Evolutionary conservation across 2,888 invertebrate genomes (phyloP), one percentile per base, ranked within the genome.

Genomic region (Parapristionchus giblindavisi): DNA sequence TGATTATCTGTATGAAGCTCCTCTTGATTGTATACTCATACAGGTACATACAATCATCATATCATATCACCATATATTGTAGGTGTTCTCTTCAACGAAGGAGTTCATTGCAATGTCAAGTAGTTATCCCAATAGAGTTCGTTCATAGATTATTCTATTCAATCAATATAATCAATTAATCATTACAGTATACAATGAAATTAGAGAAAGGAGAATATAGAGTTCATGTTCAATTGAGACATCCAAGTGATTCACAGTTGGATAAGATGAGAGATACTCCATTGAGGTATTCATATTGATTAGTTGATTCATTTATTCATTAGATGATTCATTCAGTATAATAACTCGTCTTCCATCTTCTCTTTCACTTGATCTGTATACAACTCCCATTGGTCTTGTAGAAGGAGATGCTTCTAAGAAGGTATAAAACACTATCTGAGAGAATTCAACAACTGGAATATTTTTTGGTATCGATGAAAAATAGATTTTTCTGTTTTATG

Each of bases 1-100:
- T 88, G 93, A 94, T 87, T 91, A 94, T 87, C 90, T 99, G 54
- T 99, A 99, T 89, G 98, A 99, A 89, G 94, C 93, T 0, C 96
- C 96, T 89, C 95, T 93, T 88, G 97, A 98, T 90, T 93, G 95
- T 8, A 96, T 98, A 89, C 91, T 98, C 89, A 97, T 97, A 96
- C 94, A 96, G 93, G 87, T 98, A 63, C 51, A 34, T 43, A 27
- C 32, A 29, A 24, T 40, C 43, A 51, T 60, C 36, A 27, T 52
- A 52, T 73, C 17, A 48, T 61, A 6, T 2, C 1, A 17, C 5
- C 4, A 29, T 17, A 29, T 34, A 38, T 32, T 66, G 96, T 94
- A 96, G 93, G 87, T 98, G 78, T 98, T 93, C 90, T 95, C 96
- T 89, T 90, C 91, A 76, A 94, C 94, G 89, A 98, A 98, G 89